These are phyloP conservation scores for Lumbricus terrestris DNA, from an alignment of 2,888 invertebrate genomes.

Conservation along the genomic window DNA sequence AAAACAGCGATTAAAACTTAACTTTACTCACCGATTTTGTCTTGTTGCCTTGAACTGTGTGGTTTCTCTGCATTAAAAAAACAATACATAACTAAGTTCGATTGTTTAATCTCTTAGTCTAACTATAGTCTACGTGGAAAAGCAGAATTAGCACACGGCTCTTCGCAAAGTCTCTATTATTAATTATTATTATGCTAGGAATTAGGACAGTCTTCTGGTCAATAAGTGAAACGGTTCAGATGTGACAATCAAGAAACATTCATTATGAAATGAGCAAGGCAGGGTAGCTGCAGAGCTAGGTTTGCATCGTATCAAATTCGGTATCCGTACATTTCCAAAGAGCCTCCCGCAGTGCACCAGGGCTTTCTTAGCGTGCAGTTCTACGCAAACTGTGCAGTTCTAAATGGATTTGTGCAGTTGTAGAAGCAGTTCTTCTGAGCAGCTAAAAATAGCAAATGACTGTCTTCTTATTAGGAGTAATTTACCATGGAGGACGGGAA, in stretches of 20 bases:
- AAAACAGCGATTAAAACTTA: neutral
- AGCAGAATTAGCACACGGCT: neutral
- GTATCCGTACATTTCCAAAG: too few species aligned
- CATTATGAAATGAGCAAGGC: neutral
- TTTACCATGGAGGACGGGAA: too few species aligned
- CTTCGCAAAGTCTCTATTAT: neutral
- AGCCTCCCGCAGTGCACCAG: too few species aligned
- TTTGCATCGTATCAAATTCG: too few species aligned
- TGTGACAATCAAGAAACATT: neutral
- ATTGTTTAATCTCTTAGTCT: neutral
- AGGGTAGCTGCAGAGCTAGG: too few species aligned
- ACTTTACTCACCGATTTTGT: neutral
- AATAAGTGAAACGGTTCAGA: neutral
- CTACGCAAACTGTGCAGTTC: too few species aligned
- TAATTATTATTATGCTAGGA: too few species aligned
- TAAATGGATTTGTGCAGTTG: too few species aligned
- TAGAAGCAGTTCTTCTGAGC: too few species aligned
- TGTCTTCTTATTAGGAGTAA: too few species aligned
- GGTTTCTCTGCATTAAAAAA: neutral
- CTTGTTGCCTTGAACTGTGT: neutral
- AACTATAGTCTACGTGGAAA: neutral
- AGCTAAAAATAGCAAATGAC: too few species aligned
- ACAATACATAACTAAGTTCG: neutral
- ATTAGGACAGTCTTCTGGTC: neutral
- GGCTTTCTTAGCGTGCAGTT: too few species aligned